Evolutionary conservation across 1,140 invertebrate species (phyloP), one percentile per base, ranked within the genome.

Genomic region (Drosophila insularis): DNA sequence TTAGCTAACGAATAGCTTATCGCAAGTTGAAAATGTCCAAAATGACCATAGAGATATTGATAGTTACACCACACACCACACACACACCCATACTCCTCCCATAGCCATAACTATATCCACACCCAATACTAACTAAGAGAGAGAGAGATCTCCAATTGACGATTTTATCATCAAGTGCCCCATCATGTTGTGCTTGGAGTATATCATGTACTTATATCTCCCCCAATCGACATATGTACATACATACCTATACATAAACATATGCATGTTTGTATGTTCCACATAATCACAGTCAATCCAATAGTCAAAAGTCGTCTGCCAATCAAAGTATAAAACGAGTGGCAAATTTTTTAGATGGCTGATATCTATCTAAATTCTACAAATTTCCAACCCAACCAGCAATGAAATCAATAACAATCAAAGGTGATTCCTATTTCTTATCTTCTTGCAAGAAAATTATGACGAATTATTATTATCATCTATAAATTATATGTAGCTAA

Each of bases 11-110:
- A 60, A 40, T 37, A 14, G 73, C 66, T 77, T 77, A 77, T 77
- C 74, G 60, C 17, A 58, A 21, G 19, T 27, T 77, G 73, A 62
- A 64, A 77, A 64, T 70, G 73, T 55, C 60, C 46, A 61, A 77
- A 64, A 59, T 69, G 73, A 63, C 72, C 73, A 50, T 50, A 50
- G 43, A 50, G 43, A 50, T 27, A 27, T 50, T 21, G 43, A 5
- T 10, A 50, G 43, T 50, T 50, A 50, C 43, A 50, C 43, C 17
- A 50, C 43, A 50, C 43, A 6, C 17, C 40, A 8, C 43, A 19
- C 19, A 50, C 43, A 17, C 17, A 3, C 19, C 21, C 17, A 19
- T 2, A 19, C 17, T 21, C 17, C 17, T 21, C 17, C 7, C 8
- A 11, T 3, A 50, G 2, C 14, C 6, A 17, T 23, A 23, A 23